Base-by-base conservation (phyloP, 1,140 invertebrate genomes). In the Pseudoatta argentina region DNA sequence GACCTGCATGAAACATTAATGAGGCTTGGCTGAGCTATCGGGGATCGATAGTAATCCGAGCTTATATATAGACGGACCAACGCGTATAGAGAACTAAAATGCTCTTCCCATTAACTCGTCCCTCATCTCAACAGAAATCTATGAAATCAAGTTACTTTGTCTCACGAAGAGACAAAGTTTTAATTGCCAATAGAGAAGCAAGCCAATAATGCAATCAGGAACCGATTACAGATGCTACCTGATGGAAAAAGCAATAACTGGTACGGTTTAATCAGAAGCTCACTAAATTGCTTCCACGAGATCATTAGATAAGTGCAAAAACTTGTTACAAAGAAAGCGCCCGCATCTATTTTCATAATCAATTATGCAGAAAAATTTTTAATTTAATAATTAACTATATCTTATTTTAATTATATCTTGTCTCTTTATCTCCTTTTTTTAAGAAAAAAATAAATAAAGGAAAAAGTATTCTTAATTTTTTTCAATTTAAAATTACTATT, bases 1-100 rank as follows among this genome's bases (percentile, higher is more conserved):
- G 69, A 83, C 79, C 79, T 73, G 55, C 69, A 83, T 83, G 79
- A 83, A 83, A 83, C 55, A 83, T 83, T 83, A 83, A 83, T 73
- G 55, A 83, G 39, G 79, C 39, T 75, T 24, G 14, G 24, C 55
- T 39, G 18, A 71, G 72, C 53, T 73, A 61, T 34, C 12, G 67
- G 24, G 2, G 55, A 73, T 83, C 67, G 69, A 83, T 83, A 67
- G 51, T 67, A 67, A 83, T 83, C 39, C 27, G 57, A 79, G 79
- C 24, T 73, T 59, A 48, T n/a, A 48, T n/a, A 34, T 30, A 39
- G 51, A 4, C 53, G 55, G 12, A 61, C 21, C 34, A 48, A 57
- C 34, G 51, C 66, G 18, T 24, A 59, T 30, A 44, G 34, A 72
- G 21, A 39, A 21, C 48, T 39, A 53, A 71, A 81, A 81, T 34